Evolutionary conservation across 2,113 vertebrate species (phyloP), one percentile per base, ranked within the genome.

Genomic region (Egretta garzetta): DNA sequence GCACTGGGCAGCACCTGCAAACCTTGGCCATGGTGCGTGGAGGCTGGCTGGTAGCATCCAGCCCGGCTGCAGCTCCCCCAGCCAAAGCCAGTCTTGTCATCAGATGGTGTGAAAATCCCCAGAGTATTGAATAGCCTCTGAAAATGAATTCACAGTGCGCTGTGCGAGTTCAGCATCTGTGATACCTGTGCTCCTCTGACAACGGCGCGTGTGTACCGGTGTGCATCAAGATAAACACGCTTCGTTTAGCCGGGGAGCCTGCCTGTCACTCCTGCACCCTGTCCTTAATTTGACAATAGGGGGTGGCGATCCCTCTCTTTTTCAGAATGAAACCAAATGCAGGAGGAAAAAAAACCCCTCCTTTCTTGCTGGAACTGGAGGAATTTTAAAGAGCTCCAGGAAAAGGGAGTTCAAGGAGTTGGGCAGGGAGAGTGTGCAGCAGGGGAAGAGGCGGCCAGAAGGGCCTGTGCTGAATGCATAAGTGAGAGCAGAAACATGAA

Each of bases 311-410:
- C 19, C 43, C 35, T 60, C 26, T 33, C 21, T 30, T 53, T 58
- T 50, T 67, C 37, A 50, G 62, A 28, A 60, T 27, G n/a, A 50
- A 96, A 90, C 17, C 13, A 45, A 85, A 41, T 6, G 1, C 26
- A 20, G 35, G 21, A 37, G 37, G 8, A 0, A 35, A 0, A 0
- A 77, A 5, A 43, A 14, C 41, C 14, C 20, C 33, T 45, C 55
- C 45, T 86, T 86, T 79, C 37, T 70, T 80, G 23, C 20, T 74
- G 86, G n/a, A 95, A 33, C 52, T 52, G 24, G 64, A 68, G 24
- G 80, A 64, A 85, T 88, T 91, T 91, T 82, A 90, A 93, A 83
- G 50, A 92, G 80, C 75, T 93, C 9, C 64, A 62, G 62, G 70
- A 72, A 94, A 91, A 93, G 11, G 55, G 79, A 91, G 72, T 71